Base-by-base conservation (phyloP, 2,888 invertebrate species). In the Lutraria lutraria region DNA sequence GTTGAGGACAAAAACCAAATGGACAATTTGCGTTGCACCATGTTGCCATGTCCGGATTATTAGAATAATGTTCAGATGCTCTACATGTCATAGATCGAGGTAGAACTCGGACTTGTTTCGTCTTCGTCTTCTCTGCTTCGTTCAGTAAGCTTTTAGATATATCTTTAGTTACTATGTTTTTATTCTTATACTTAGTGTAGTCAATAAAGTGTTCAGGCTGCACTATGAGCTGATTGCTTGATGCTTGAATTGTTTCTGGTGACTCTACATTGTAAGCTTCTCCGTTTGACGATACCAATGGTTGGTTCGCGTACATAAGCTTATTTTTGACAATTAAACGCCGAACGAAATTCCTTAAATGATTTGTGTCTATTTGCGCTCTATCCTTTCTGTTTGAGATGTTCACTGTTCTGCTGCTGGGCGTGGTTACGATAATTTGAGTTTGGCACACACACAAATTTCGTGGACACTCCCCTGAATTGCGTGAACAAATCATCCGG, bases 1-100 rank as follows among this genome's bases (percentile, higher is more conserved):
- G 72, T 13, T 63, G 68, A 19, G 92, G 92, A 84, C 92, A 92
- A 81, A 89, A 92, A 12, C 92, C 92, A 54, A 87, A 88, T 0
- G 87, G 82, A 72, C 92, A 92, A 43, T 92, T 92, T 31, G 85
- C 85, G 60, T 86, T 86, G 53, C 92, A 92, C 92, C 92, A 92
- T 10, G 84, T 72, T 2, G 85, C 83, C 92, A 92, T 92, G 79
- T 34, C 83, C 13, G 81, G 81, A 60, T 89, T 88, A 43, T 91
- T 87, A 25, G 87, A 54, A 60, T 88, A 89, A 2, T 83, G 52
- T 21, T 72, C 53, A 0, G 91, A 91, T 10, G 88, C 88, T 72
- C 82, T 84, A 31, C 85, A 85, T 12, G 34, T 56, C 60, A 85
- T 85, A 25, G n/a, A 21, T 29, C 80, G 80, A 13, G 84, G 84